These are phyloP conservation scores for Tetheella fluctuosa DNA, from an alignment of 2,888 invertebrate genomes.

Conservation along the genomic window DNA sequence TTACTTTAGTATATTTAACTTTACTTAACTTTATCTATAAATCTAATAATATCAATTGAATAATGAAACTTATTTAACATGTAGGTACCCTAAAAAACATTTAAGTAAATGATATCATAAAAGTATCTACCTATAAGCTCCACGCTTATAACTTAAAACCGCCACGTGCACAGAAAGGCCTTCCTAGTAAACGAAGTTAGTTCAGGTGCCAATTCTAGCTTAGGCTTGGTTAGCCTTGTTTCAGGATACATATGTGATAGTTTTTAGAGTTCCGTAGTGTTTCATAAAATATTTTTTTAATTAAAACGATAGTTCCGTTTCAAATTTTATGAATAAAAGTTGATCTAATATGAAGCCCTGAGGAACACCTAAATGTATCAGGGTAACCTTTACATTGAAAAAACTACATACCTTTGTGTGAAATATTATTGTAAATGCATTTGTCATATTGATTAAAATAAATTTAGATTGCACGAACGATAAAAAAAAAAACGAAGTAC, in stretches of 20 bases:
- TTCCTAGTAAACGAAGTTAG: slow-evolving; percentile 68
- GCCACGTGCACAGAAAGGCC: slow-evolving; percentile 51
- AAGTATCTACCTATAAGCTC: background rate
- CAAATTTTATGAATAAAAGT: background rate
- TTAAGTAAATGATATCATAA: too few species aligned
- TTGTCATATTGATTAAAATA: too few species aligned
- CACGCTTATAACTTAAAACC: slow-evolving; percentile 26
- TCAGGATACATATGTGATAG: slow-evolving; percentile 45
- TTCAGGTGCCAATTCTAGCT: slow-evolving; percentile 69
- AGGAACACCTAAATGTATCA: background rate
- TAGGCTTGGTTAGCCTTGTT: slow-evolving; percentile 60
- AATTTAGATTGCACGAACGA: too few species aligned
- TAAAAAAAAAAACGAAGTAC: too few species aligned
- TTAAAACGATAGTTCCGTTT: background rate
- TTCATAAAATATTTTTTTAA: background rate
- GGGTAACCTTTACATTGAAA: too few species aligned
- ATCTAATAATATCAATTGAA: too few species aligned
- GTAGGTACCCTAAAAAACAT: too few species aligned
- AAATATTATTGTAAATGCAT: too few species aligned
- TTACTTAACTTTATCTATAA: too few species aligned
- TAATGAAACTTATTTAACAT: too few species aligned
- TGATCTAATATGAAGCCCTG: background rate
- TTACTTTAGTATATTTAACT: too few species aligned
- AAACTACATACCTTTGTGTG: too few species aligned
- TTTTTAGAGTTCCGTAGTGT: slow-evolving; percentile 25